Base-by-base conservation (phyloP, 2,797 vertebrate genomes). In the Chrysocyon brachyurus region DNA sequence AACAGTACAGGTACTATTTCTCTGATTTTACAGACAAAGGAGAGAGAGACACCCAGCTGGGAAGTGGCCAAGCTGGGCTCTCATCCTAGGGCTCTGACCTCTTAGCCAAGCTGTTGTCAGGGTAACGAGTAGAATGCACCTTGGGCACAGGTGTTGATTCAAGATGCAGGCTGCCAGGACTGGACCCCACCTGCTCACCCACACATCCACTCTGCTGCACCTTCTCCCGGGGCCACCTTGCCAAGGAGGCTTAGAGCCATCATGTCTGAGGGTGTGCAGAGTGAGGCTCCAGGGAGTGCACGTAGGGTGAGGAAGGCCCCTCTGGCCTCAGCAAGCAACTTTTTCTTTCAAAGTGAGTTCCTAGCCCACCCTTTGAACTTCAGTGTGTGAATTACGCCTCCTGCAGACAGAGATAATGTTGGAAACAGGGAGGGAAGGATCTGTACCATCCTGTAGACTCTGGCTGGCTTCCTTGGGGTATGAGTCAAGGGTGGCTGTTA, bases 121-220 rank as follows among this genome's bases (percentile, higher is more conserved):
- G 14, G 78, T 66, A 17, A 2, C 22, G 16, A 87, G 56, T 40
- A 22, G 77, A 77, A 15, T 14, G 3, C 3, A 0, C 24, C 0
- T 10, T 1, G 11, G 89, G 33, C 19, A 0, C 24, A 8, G 16
- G 17, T 9, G 5, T 21, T 63, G 28, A 9, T 6, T 15, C 59
- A 12, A 11, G 70, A 16, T 12, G 12, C n/a, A 57, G 52, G 56
- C 46, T 4, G 12, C 40, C 10, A 2, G 64, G 90, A 16, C 16
- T n/a, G 17, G n/a, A 12, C n/a, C 40, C 61, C 31, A 28, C 16
- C 68, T 52, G 9, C 56, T 83, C 46, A 49, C 31, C 49, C 24
- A 24, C 4, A 3, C 2, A 7, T 26, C 59, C 3, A 3, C 33
- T 28, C 24, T 10, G 15, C 24, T 28, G 8, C 0, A 7, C 17